A percentile compares a stretch with the other conserved stretches of the same genome.
These are phyloP conservation scores for Trematocara macrostoma DNA, from an alignment of 2,113 vertebrate species.

Conservation along the genomic window DNA sequence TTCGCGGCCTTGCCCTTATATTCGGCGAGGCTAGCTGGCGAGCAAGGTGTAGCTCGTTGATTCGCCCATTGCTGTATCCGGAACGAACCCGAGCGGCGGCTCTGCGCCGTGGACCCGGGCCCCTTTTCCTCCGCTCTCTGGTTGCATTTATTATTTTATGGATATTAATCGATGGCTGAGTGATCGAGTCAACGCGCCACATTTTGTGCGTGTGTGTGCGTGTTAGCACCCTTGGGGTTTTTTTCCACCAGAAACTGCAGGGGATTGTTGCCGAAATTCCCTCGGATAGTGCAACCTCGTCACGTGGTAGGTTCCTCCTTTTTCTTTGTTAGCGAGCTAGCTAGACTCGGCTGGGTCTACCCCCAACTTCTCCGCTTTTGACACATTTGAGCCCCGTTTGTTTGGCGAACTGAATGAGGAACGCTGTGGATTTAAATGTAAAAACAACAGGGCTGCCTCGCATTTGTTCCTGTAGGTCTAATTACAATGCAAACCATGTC, in stretches of 20 bases:
- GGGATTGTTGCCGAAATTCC: constrained; percentile 86
- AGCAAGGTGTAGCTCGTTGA: constrained; percentile 68
- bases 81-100: constrained; percentile 65
- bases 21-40: constrained; percentile 59
- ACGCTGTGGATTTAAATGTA: neutral
- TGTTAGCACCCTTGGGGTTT: constrained; percentile 19
- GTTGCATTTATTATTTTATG: constrained; percentile 10
- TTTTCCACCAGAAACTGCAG: constrained; percentile 75
- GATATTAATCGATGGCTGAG: constrained; percentile 54
- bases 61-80: constrained; percentile 78
- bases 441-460: neutral
- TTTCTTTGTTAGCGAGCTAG: constrained; percentile 85
- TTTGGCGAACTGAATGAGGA: neutral
- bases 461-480: constrained; percentile 31
- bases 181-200: constrained; percentile 10
- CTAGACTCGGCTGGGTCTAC: constrained; percentile 41
- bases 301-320: constrained; percentile 94
- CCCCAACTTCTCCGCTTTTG: constrained; percentile 51
- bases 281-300: constrained; percentile 87
- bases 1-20: constrained; percentile 53
- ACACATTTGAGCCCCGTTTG: constrained; percentile 10
- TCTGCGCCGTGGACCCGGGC: constrained; percentile 34
- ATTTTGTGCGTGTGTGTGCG: constrained; percentile 14
- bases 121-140: neutral
- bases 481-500: constrained; percentile 47